These are phyloP conservation scores for Diadegma fenestrale DNA, from an alignment of 2,888 invertebrate genomes.

Conservation along the genomic window DNA sequence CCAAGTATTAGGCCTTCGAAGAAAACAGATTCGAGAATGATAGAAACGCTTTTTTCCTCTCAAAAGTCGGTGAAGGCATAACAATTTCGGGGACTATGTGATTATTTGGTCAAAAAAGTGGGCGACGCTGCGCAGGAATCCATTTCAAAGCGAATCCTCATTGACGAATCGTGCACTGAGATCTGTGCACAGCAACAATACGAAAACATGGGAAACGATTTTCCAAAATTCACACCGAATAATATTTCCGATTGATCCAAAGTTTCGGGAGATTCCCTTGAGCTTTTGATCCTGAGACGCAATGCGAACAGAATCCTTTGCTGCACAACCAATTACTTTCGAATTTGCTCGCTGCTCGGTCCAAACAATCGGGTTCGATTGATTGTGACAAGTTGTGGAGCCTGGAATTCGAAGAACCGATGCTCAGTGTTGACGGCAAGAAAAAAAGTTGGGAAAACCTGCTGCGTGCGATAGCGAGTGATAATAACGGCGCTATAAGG, in stretches of 20 bases:
- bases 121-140: not conserved
- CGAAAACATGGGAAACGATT: no score
- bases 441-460: constrained; percentile 52
- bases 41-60: constrained; percentile 5
- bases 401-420: constrained; percentile 23
- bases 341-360: not conserved
- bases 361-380: not conserved
- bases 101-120: not conserved
- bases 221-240: no score
- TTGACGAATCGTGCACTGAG: no score
- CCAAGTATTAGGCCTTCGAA: constrained; percentile 26
- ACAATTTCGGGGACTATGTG: not conserved
- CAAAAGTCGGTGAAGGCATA: not conserved
- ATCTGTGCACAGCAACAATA: no score
- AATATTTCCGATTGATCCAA: no score
- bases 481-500: constrained; percentile 58
- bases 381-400: not conserved
- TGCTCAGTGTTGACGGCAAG: constrained; percentile 5
- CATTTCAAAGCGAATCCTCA: not conserved
- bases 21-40: constrained; percentile 17
- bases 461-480: constrained; percentile 53
- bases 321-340: not conserved
- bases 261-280: no score
- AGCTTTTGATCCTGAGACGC: not conserved
- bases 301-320: not conserved